Evolutionary conservation across 1,140 invertebrate genomes (phyloP).

Genomic region (Phymastichus coffea): DNA sequence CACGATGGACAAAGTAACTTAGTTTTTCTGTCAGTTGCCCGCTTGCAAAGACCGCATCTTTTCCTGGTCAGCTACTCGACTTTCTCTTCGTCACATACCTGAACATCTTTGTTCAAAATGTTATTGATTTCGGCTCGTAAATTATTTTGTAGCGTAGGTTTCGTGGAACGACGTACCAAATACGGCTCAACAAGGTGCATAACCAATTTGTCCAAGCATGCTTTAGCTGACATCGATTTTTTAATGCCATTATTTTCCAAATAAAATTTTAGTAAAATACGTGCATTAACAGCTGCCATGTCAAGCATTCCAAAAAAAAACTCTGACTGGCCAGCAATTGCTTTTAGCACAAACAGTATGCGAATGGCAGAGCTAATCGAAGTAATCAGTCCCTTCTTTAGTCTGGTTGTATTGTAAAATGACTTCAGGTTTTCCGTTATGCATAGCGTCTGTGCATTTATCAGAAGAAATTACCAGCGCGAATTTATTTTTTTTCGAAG

Average conservation of each 20-base stretch:
- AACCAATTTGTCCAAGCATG: no score
- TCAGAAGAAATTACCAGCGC: conserved; percentile 44
- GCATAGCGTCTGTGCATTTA: conserved; percentile 30
- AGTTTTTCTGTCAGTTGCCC: conserved; percentile 13
- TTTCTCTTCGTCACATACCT: background rate
- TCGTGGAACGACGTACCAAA: background rate
- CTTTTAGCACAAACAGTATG: no score
- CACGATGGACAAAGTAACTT: no score
- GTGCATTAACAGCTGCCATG: conserved; percentile 28
- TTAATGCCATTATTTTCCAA: background rate
- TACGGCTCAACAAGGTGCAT: conserved; percentile 6
- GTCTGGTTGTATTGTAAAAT: conserved; percentile 49
- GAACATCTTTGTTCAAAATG: conserved; percentile 6
- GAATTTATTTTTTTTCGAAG: no score
- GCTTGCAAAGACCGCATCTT: conserved; percentile 8
- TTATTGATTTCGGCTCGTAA: conserved; percentile 3
- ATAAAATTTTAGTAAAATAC: conserved; percentile 7
- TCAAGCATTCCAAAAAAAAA: conserved; percentile 35
- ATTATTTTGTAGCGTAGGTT: background rate
- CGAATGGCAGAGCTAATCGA: no score
- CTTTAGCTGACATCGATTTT: background rate
- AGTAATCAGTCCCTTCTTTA: no score
- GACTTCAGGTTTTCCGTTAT: conserved; percentile 44
- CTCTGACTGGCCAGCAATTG: conserved; percentile 36
- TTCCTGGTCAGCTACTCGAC: background rate